A percentile compares a stretch with the other conserved stretches of the same genome.
Conservation (phyloP, 2,888 invertebrate species). For the Mythimna albipuncta region DNA sequence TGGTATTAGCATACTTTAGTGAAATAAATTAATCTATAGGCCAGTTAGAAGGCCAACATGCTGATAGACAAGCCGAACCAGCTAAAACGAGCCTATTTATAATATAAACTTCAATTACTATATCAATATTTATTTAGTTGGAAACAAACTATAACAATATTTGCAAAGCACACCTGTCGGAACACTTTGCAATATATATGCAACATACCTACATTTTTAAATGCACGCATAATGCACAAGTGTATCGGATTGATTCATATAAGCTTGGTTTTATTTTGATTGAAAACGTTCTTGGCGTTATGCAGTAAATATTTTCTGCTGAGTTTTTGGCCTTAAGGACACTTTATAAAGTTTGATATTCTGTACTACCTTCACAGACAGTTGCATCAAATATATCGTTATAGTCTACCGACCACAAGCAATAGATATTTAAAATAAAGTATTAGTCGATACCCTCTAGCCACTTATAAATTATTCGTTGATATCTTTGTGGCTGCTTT, state of each 20-base stretch:
- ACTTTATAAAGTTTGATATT: not conserved
- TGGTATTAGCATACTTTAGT: not conserved
- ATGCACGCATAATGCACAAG: not conserved
- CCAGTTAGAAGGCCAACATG: not conserved
- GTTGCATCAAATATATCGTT: not conserved
- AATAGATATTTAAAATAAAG: conserved; percentile 7
- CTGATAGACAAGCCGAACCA: not conserved
- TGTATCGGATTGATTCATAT: conserved; percentile 7
- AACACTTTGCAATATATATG: conserved; percentile 13
- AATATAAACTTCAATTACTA: conserved; percentile 4
- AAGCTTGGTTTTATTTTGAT: conserved; percentile 12
- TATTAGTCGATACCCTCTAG: not conserved
- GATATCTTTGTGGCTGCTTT: not conserved
- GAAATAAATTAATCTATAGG: not conserved
- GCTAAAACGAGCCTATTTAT: not conserved
- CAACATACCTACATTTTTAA: not conserved
- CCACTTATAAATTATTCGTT: not conserved
- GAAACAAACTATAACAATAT: conserved; percentile 12
- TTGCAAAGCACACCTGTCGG: conserved; percentile 3
- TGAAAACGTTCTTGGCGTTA: not conserved
- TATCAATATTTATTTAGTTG: not conserved
- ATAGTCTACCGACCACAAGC: conserved; percentile 13
- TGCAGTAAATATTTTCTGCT: not conserved
- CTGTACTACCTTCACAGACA: not conserved
- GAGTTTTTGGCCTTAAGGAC: not conserved